Base-by-base conservation (phyloP, 2,888 invertebrate genomes). In the Malachius bipustulatus region DNA sequence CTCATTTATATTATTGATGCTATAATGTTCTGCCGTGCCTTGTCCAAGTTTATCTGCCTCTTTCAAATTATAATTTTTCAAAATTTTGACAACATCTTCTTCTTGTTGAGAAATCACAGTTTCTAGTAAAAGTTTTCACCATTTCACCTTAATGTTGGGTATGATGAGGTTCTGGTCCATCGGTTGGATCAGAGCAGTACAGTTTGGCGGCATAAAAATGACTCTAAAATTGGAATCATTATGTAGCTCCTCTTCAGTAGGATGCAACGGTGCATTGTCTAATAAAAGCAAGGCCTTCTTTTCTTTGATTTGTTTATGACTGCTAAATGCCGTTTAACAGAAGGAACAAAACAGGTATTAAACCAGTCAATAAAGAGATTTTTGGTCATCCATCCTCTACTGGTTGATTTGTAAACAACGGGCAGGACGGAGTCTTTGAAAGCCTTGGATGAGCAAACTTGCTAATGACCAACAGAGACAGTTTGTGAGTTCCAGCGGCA, bases 291-390 rank as follows among this genome's bases (percentile, higher is more conserved):
- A n/a, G n/a, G n/a, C n/a, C n/a, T n/a, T n/a, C n/a, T n/a, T n/a
- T n/a, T n/a, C n/a, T 24, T 24, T 24, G 24, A n/a, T n/a, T n/a
- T 24, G n/a, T 24, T 24, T 9, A n/a, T n/a, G n/a, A 9, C 24
- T n/a, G 24, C 24, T 24, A 24, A 24, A 24, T 24, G 24, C n/a
- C 14, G 26, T 27, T 38, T 38, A 10, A 45, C 41, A 9, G 31
- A 11, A 6, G 41, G 37, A 11, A 45, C 39, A 15, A 49, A 47
- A 14, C 37, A 14, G 11, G 36, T 30, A 12, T 30, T 36, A 14
- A 35, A 35, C 35, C 35, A 35, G 27, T 35, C 30, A n/a, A n/a
- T n/a, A n/a, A n/a, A n/a, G n/a, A n/a, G n/a, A n/a, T n/a, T n/a
- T n/a, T n/a, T n/a, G n/a, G n/a, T n/a, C n/a, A n/a, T n/a, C n/a